Conservation (phyloP, 2,113 vertebrate species). For the Clarias batrachus region DNA sequence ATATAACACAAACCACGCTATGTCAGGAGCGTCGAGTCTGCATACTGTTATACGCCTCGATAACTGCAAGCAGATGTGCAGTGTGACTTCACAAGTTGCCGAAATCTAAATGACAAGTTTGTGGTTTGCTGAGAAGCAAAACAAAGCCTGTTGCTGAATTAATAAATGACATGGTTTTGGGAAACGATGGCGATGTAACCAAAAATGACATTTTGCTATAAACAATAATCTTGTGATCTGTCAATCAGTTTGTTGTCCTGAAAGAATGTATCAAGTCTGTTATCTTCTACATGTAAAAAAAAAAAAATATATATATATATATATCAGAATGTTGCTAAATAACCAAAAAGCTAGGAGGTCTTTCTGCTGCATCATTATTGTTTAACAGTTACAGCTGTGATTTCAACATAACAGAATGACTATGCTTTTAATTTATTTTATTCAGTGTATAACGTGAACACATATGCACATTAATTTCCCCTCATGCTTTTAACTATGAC, state of each 20-base stretch:
- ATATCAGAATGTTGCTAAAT: constrained; percentile 31
- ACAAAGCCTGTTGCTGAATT: constrained; percentile 30
- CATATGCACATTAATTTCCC: constrained; percentile 17
- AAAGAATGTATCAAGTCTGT: constrained; percentile 29
- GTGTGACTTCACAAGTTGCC: constrained; percentile 39
- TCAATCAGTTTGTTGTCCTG: constrained; percentile 17
- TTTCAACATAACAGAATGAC: constrained; percentile 29
- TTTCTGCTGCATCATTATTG: constrained; percentile 11
- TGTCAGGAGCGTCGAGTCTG: constrained; percentile 24
- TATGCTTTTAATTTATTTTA: constrained; percentile 18
- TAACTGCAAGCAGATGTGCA: constrained; percentile 51
- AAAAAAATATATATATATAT: too few relatives aligned
- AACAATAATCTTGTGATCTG: constrained; percentile 34
- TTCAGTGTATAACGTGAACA: constrained; percentile 24
- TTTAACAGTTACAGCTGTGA: constrained; percentile 25
- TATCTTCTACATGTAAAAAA: constrained; percentile 15
- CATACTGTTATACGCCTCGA: constrained; percentile 18
- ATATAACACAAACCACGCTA: constrained; percentile 27
- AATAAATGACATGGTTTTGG: constrained; percentile 25
- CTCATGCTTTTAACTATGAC: constrained; percentile 38
- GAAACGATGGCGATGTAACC: constrained; percentile 10
- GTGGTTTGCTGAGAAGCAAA: constrained; percentile 41
- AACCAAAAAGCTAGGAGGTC: constrained; percentile 13
- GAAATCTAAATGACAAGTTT: constrained; percentile 39
- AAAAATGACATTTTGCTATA: constrained; percentile 18